Percentiles rank a stretch among this genome's conserved stretches.
phyloP scores from a whole-genome alignment of 2,113 vertebrate species.

The Raphicerus campestris region DNA sequence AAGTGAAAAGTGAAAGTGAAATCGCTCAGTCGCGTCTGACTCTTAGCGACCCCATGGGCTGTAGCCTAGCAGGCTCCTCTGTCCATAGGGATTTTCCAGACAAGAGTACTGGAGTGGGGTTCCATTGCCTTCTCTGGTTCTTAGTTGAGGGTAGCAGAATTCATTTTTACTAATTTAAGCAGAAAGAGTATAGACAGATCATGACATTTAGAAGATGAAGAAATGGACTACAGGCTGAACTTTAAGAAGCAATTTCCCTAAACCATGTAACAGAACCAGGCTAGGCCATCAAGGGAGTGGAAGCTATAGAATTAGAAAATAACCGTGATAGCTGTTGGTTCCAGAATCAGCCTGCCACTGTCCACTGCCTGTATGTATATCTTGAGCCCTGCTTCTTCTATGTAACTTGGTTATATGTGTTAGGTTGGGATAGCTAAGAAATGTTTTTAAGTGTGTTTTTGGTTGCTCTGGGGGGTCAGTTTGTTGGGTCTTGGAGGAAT shows the following conservation, averaged over 20 bases:
- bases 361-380: neutral
- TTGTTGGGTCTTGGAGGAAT: neutral
- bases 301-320: neutral
- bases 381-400: neutral
- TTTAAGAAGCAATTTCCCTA: neutral
- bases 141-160: neutral
- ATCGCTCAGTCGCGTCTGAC: neutral
- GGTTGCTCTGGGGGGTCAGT: neutral
- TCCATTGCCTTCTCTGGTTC: no score
- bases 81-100: no score
- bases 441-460: neutral
- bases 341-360: neutral
- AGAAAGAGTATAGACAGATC: neutral
- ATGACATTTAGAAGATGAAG: neutral
- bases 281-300: neutral
- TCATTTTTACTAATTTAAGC: neutral
- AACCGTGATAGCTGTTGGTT: neutral
- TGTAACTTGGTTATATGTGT: neutral
- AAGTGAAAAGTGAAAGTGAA: neutral
- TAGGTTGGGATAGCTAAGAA: neutral
- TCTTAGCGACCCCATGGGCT: neutral
- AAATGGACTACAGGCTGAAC: neutral
- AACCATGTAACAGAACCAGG: neutral
- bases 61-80: neutral
- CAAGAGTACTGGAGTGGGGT: no score